Conservation (phyloP, 2,888 invertebrate species). For the Cephalotes varians region DNA sequence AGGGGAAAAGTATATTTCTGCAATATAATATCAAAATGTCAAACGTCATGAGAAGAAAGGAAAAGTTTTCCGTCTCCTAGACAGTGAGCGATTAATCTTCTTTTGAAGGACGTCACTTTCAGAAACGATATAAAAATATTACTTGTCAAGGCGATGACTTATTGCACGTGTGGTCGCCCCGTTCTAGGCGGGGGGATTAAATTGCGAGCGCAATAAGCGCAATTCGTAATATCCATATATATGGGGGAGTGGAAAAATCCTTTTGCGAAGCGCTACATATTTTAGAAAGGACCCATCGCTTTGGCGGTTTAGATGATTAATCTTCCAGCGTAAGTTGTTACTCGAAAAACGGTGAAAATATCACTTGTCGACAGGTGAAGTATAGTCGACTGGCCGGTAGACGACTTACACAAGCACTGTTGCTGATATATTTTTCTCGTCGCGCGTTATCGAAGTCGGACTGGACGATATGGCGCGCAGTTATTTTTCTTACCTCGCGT, state of each 20-base stretch:
- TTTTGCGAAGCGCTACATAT: conserved; percentile 53
- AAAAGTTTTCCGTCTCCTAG: conserved; percentile 45
- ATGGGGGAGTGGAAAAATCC: neutral
- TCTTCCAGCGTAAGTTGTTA: conserved; percentile 68
- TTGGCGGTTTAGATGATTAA: conserved; percentile 66
- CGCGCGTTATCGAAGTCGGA: conserved; percentile 31
- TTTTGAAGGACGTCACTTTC: conserved; percentile 69
- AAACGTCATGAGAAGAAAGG: conserved; percentile 55
- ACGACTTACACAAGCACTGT: conserved; percentile 54
- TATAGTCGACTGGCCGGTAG: conserved; percentile 51
- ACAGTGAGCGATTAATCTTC: conserved; percentile 66
- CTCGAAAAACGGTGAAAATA: conserved; percentile 69
- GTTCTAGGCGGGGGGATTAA: conserved; percentile 54
- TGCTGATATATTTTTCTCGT: conserved; percentile 64
- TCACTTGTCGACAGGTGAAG: conserved; percentile 67
- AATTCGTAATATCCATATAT: conserved; percentile 59
- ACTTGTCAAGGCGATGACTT: conserved; percentile 71
- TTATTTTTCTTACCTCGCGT: conserved; percentile 64
- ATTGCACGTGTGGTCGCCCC: conserved; percentile 61
- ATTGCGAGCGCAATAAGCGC: conserved; percentile 62
- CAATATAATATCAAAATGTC: conserved; percentile 48
- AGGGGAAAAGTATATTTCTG: neutral
- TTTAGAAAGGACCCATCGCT: conserved; percentile 64
- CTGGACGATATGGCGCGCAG: conserved; percentile 50
- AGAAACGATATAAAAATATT: conserved; percentile 73